A percentile compares a stretch with the other conserved stretches of the same genome.
Evolutionary conservation across 2,113 vertebrate species (phyloP).

Genomic region (Tapirus terrestris): DNA sequence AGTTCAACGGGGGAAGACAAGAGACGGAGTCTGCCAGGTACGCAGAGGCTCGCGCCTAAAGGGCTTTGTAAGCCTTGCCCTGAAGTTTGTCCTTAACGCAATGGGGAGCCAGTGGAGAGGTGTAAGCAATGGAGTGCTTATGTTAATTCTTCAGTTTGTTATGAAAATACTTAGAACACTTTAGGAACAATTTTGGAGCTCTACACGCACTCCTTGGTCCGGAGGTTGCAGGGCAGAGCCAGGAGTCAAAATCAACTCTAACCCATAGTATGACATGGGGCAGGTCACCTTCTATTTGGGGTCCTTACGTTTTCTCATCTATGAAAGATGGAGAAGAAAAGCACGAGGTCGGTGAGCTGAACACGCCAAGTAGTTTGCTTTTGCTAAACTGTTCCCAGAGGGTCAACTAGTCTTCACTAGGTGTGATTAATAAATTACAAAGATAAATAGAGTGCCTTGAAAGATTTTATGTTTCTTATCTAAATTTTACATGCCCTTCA

Average conservation of each 20-base stretch:
- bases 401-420: constrained; percentile 36
- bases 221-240: background rate
- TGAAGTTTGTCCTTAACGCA: background rate
- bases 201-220: background rate
- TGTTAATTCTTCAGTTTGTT: background rate
- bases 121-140: background rate
- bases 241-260: background rate
- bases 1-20: background rate
- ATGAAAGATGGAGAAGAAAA: background rate
- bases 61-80: background rate
- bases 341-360: background rate
- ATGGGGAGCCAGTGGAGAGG: background rate
- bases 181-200: background rate
- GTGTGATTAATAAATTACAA: constrained; percentile 65
- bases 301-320: background rate
- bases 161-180: background rate
- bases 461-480: constrained; percentile 67
- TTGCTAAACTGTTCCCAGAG: constrained; percentile 40
- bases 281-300: background rate
- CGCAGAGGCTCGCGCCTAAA: background rate
- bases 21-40: background rate
- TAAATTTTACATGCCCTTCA: constrained; percentile 65
- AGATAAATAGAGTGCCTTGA: constrained; percentile 60
- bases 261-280: background rate
- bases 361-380: background rate